Evolutionary conservation across 1,140 invertebrate genomes (phyloP), one percentile per base, ranked within the genome.

Genomic region (Drosophila dunni): DNA sequence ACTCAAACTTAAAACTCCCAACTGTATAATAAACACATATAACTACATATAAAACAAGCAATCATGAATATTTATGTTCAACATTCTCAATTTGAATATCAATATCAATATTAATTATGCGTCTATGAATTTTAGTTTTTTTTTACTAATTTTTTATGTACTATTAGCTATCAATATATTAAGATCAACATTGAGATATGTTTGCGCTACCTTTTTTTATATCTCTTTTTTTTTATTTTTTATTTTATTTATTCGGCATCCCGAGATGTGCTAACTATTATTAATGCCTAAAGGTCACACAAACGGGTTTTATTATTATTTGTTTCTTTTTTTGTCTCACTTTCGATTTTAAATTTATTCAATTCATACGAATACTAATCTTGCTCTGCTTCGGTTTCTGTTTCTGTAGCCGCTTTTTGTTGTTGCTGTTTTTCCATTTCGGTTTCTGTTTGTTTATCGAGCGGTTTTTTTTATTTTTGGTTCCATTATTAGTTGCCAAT

Each of bases 231-330:
- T 29, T 34, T 34, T 53, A 13, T 42, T 42, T 29, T 34, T 34
- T 53, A 13, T 11, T 50, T 6, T 34, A 10, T 53, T 11, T 7
- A 50, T 50, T 15, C 9, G 36, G 6, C 36, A 11, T 13, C 34
- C 9, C 10, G 58, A 70, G 79, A 88, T 86, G 82, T 88, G 83
- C 82, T 88, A 88, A 86, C 79, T 60, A 76, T 88, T 83, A 88
- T 88, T 83, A 79, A 88, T 88, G 83, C 81, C 69, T 88, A 89
- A 88, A 88, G 83, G 83, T 86, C 83, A 86, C 63, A 38, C 77
- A 83, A 86, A 86, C 83, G 76, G 66, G 83, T 86, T 86, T 29
- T 29, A 29, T 29, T 29, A 29, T 29, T 29, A 29, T 29, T 29
- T 29, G 24, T 29, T 29, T 29, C 6, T 29, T 29, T 29, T 29